Evolutionary conservation across 2,888 invertebrate species (phyloP), one percentile per base, ranked within the genome.

Genomic region (Arge pagana): DNA sequence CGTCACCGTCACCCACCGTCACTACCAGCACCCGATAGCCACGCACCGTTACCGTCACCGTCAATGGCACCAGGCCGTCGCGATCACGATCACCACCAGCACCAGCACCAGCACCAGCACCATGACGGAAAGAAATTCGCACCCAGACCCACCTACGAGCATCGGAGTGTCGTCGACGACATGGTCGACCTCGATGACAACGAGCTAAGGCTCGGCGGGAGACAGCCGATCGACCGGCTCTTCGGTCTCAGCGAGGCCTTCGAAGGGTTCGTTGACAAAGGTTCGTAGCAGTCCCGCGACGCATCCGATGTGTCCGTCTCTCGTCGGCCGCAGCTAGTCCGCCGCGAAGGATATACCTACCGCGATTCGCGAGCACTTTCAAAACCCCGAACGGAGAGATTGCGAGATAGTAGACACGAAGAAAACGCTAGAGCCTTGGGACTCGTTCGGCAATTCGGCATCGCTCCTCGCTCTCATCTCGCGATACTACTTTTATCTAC

Each of bases 231-330:
- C 74, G 83, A 83, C 67, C 81, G 82, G 72, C 82, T 83, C 79
- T 81, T 82, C 64, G 81, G 83, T 65, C 80, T 83, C 59, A 83
- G 82, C 68, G 83, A 83, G 77, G 81, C 82, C 72, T 81, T 83
- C 78, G 81, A 83, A 74, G 82, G 83, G 74, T 82, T 83, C 78
- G 82, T 83, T 76, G 83, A 83, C 77, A 83, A 83, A 71, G 84
- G 84, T 78, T 83, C 83, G 71, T 77, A 83, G 67, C n/a, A n/a
- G n/a, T n/a, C n/a, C n/a, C n/a, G n/a, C n/a, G n/a, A n/a, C n/a
- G n/a, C n/a, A n/a, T n/a, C n/a, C n/a, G n/a, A n/a, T n/a, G n/a
- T n/a, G n/a, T n/a, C n/a, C n/a, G n/a, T n/a, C n/a, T n/a, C n/a
- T n/a, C n/a, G n/a, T n/a, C n/a, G n/a, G n/a, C n/a, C n/a, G n/a